Percentiles rank a stretch among this genome's conserved stretches.
These are phyloP conservation scores for Agrochola lota DNA, from an alignment of 2,888 invertebrate species.

Conservation along the genomic window DNA sequence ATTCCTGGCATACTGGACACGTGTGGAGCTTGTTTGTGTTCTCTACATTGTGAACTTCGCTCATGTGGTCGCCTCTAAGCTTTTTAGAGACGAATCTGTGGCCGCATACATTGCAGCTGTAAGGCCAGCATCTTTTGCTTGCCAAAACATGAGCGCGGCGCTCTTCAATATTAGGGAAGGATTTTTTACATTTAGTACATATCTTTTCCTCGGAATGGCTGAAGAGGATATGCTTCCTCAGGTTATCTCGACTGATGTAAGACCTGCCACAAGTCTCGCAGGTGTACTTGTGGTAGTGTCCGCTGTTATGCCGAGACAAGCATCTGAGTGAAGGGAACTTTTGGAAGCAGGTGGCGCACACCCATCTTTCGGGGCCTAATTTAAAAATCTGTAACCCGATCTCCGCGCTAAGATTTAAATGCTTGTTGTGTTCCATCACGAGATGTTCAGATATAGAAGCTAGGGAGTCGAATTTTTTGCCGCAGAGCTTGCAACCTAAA, in stretches of 20 bases:
- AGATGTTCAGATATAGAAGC: slow-evolving; percentile 73
- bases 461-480: slow-evolving; percentile 66
- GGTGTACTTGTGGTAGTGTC: slow-evolving; percentile 76
- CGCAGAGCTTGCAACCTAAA: slow-evolving; percentile 77
- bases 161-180: slow-evolving; percentile 67
- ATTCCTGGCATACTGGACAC: slow-evolving; percentile 73
- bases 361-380: slow-evolving; percentile 72
- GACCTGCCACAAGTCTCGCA: slow-evolving; percentile 79
- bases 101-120: slow-evolving; percentile 73
- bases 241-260: slow-evolving; percentile 72
- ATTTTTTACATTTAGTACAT: slow-evolving; percentile 72
- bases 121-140: slow-evolving; percentile 74
- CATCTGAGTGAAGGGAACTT: slow-evolving; percentile 73
- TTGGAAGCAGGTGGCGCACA: slow-evolving; percentile 73
- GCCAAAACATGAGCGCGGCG: slow-evolving; percentile 71
- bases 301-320: slow-evolving; percentile 75
- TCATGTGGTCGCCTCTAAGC: slow-evolving; percentile 70
- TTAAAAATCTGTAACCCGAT: slow-evolving; percentile 76
- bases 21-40: slow-evolving; percentile 65
- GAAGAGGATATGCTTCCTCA: slow-evolving; percentile 67
- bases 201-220: slow-evolving; percentile 65
- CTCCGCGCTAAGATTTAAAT: slow-evolving; percentile 66
- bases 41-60: slow-evolving; percentile 71
- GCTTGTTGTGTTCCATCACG: slow-evolving; percentile 67
- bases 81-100: slow-evolving; percentile 73